Conservation (phyloP, 1,140 invertebrate species). For the Calosoma granatense region DNA sequence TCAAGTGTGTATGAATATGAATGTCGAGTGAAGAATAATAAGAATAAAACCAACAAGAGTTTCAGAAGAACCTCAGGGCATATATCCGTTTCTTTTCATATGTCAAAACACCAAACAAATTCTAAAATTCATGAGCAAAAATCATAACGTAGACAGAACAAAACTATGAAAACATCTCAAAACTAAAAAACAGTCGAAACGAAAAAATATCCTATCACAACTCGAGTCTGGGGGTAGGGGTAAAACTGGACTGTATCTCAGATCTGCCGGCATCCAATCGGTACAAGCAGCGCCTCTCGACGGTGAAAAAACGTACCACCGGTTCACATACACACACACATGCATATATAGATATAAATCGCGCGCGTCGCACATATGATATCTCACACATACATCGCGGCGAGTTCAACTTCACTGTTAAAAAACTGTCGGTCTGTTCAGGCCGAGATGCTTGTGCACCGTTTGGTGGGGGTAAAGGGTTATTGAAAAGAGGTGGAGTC, state of each 20-base stretch:
- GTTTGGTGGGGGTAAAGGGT: not conserved
- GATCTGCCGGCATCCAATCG: not conserved
- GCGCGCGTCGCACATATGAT: not conserved
- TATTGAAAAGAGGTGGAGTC: conserved; percentile 2
- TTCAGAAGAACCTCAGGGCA: no score
- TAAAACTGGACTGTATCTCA: not conserved
- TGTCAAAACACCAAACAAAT: not conserved
- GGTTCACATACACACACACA: not conserved
- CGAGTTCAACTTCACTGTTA: not conserved
- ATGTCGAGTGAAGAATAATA: no score
- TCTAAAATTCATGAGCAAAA: not conserved
- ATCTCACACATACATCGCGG: not conserved
- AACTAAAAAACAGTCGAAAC: not conserved
- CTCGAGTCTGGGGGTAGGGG: not conserved
- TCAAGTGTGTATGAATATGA: no score
- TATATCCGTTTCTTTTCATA: not conserved
- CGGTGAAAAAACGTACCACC: conserved; percentile 3
- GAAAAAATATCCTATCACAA: not conserved
- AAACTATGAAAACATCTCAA: not conserved
- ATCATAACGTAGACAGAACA: not conserved
- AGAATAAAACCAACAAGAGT: no score
- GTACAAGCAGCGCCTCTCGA: not conserved
- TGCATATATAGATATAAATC: not conserved
- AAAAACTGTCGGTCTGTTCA: not conserved
- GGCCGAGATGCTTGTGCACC: not conserved